Evolutionary conservation across 2,888 invertebrate species (phyloP).

Genomic region (Tetanocera ferruginea): DNA sequence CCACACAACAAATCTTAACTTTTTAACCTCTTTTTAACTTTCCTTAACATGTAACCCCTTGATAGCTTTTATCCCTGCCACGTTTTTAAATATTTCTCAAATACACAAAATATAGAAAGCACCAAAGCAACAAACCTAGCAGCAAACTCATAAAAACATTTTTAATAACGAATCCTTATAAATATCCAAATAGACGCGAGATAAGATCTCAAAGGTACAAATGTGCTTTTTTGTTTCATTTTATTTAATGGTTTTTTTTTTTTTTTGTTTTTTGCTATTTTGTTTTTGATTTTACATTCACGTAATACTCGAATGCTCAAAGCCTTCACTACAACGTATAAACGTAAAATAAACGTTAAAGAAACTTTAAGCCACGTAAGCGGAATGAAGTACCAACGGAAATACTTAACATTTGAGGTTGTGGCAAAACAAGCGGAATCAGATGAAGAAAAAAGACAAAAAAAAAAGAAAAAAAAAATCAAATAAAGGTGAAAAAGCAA

Average conservation of each 20-base stretch:
- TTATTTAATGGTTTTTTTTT: neutral
- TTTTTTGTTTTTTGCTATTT: neutral
- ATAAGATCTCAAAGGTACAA: neutral
- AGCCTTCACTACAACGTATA: neutral
- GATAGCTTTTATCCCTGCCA: too few species aligned
- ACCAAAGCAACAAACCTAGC: too few species aligned
- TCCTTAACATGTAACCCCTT: too few species aligned
- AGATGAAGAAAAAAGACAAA: neutral
- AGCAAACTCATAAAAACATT: too few species aligned
- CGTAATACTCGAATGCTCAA: conserved; percentile 16
- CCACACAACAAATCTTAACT: too few species aligned
- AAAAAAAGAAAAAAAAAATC: too few species aligned
- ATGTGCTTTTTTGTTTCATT: conserved; percentile 10
- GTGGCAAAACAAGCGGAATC: conserved; percentile 19
- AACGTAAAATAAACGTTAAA: neutral
- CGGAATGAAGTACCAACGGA: conserved; percentile 32
- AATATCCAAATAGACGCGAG: conserved; percentile 15
- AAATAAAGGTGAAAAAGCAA: too few species aligned
- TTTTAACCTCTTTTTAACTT: too few species aligned
- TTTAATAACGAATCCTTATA: conserved; percentile 11
- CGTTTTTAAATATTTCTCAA: too few species aligned
- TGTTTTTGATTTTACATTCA: neutral
- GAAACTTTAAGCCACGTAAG: conserved; percentile 20
- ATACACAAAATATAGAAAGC: too few species aligned
- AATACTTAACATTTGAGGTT: conserved; percentile 35